A percentile compares a stretch with the other conserved stretches of the same genome.
Conservation (phyloP, 2,113 vertebrate species). For the Acrocephalus kingi region DNA sequence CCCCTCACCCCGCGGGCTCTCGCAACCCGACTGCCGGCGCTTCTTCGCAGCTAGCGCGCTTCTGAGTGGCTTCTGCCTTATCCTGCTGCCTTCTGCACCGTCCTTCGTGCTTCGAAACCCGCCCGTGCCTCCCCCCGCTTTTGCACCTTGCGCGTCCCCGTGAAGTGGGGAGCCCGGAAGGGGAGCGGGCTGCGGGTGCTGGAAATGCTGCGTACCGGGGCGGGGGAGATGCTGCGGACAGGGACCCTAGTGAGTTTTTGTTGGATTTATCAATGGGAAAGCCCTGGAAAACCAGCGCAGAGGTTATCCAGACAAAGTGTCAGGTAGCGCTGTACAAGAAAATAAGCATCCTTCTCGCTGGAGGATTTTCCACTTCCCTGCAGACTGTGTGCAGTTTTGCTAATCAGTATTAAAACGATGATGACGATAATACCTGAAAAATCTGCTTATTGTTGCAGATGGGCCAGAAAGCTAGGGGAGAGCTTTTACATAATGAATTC, state of each 20-base stretch:
- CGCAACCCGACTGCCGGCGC: not conserved
- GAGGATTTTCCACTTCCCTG: not conserved
- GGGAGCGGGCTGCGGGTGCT: not conserved
- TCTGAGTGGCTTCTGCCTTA: not conserved
- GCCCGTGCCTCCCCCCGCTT: not conserved
- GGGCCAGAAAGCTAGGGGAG: not conserved
- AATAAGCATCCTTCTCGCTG: not conserved
- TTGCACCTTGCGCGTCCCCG: not conserved
- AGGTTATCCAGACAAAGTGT: not conserved
- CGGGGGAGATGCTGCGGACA: not conserved
- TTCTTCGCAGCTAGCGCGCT: not conserved
- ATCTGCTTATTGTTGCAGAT: slow-evolving; percentile 14
- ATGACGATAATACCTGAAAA: slow-evolving; percentile 21
- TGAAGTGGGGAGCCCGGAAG: not conserved
- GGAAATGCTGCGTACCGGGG: not conserved
- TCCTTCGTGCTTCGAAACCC: not conserved
- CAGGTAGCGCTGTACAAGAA: not conserved
- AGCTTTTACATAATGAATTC: not conserved
- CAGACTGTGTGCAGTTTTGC: not conserved
- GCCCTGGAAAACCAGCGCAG: not conserved
- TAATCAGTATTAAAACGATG: not conserved
- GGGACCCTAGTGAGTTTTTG: not conserved
- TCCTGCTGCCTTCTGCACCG: not conserved
- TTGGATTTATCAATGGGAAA: not conserved
- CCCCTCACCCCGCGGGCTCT: not conserved